Base-by-base conservation (phyloP, 2,113 vertebrate species). In the Enhydra lutris region DNA sequence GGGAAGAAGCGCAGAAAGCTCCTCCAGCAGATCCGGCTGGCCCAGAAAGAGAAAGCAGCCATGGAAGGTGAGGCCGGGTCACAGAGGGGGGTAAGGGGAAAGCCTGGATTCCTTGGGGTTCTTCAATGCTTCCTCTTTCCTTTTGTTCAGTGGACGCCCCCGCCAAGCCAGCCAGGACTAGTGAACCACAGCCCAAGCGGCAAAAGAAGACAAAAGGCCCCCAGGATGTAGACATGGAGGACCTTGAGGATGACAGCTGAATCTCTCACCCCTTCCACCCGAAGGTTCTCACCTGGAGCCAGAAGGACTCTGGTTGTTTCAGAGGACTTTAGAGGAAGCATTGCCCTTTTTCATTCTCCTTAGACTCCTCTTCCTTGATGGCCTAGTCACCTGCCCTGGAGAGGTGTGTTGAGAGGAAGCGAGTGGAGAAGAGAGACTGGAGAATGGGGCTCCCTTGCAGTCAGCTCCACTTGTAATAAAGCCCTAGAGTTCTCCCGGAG, bases 1-100 rank as follows among this genome's bases (percentile, higher is more conserved):
- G 99, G 99, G 34, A 99, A 99, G 98, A 99, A 99, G 98, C 99
- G 95, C 42, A 97, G 98, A 17, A 99, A 99, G 69, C 97, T 99
- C 92, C 97, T 99, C 9, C 99, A 99, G 91, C 99, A 99, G 97
- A 98, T 99, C 34, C 98, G 98, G 10, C 98, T 99, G 91, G 96
- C 99, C 94, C 96, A 99, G 89, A 98, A 98, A 87, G 99, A 99
- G 94, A 99, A 99, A 81, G 81, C 85, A 0, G 0, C 55, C 1
- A 98, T 99, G 99, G 98, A 99, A 92, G 99, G 99, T 99, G 97
- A 97, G 63, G 36, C 21, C 2, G 13, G 34, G 81, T 31, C 84
- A 4, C 34, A 74, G 45, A 89, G 2, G 39, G 39, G 52, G 71
- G 7, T 11, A 24, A 61, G 65, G n/a, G 67, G 50, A 17, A 79